Base-by-base conservation (phyloP, 92 coral and sea anemone species). In the Porites rus region DNA sequence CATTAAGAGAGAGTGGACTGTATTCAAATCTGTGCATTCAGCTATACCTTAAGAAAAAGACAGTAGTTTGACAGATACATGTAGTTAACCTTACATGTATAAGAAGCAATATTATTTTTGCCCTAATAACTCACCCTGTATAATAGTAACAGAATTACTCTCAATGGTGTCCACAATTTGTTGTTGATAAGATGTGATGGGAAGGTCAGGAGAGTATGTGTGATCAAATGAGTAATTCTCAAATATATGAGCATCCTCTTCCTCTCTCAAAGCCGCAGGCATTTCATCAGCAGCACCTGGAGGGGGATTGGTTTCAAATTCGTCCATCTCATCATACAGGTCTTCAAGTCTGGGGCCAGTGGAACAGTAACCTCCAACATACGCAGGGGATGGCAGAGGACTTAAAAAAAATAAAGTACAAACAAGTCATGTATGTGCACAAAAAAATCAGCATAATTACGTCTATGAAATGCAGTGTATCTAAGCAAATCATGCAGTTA, bases 141-240 rank as follows among this genome's bases (percentile, higher is more conserved):
- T 87, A 13, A 97, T 91, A 51, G 97, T 96, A 21, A 93, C 98
- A 25, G 99, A 95, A 86, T 97, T 97, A 67, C 96, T 97, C 74
- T 97, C 99, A 82, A 97, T 90, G 16, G 97, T 97, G 64, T 92
- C 92, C 38, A 97, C 85, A 64, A 97, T 92, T 14, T 97, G 98
- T 63, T 92, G 94, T 2, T 82, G 96, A 80, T 91, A 95, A 4
- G 79, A 56, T 0, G 99, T 97, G 56, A 97, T 97, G 7, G 99
- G 99, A 14, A 97, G 91, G 28, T 86, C 90, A 51, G 87, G 89
- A 10, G 98, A 76, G 80, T 95, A 97, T 6, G 85, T 92, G 73
- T 97, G 98, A 54, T 97, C 91, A 93, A 97, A 97, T 0, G 91
- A 83, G 89, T 97, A 97, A 56, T 93, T 93, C 84, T 95, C 98